phyloP scores from a whole-genome alignment of 1,140 invertebrate genomes.

The Sinonovacula constricta region DNA sequence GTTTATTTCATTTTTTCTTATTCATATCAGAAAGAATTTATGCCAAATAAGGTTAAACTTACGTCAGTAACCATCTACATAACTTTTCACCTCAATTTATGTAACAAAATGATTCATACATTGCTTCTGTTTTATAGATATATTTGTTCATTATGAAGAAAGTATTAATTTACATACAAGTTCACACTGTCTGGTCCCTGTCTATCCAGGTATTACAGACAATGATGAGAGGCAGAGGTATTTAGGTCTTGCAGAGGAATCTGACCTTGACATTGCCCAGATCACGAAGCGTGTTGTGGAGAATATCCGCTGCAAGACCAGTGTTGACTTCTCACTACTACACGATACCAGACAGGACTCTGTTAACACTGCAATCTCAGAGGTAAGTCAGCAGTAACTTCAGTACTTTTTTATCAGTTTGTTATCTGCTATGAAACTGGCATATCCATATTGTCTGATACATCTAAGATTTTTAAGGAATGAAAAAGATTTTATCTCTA shows the following conservation, averaged over 20 bases:
- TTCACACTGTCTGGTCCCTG: too few species aligned
- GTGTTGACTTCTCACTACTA: slow-evolving; percentile 50
- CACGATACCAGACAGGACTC: slow-evolving; percentile 47
- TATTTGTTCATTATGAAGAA: too few species aligned
- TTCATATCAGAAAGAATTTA: not conserved
- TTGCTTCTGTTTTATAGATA: too few species aligned
- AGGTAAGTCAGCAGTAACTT: slow-evolving; percentile 59
- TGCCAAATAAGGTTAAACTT: not conserved
- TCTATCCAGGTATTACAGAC: slow-evolving; percentile 81
- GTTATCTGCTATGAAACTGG: not conserved
- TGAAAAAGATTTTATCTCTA: too few species aligned
- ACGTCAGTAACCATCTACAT: too few species aligned
- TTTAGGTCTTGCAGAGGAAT: slow-evolving; percentile 84
- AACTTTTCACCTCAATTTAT: too few species aligned
- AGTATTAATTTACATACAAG: too few species aligned
- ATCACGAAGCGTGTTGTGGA: slow-evolving; percentile 92
- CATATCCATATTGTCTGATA: too few species aligned
- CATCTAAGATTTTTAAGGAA: too few species aligned
- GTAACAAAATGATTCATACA: too few species aligned
- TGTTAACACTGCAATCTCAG: slow-evolving; percentile 67
- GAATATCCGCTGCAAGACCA: slow-evolving; percentile 81
- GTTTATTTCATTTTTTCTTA: too few species aligned
- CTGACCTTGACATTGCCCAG: slow-evolving; percentile 88
- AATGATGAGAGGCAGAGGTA: slow-evolving; percentile 82
- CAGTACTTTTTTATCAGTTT: not conserved